Evolutionary conservation across 1,140 invertebrate species (phyloP).

Genomic region (Samia ricini): DNA sequence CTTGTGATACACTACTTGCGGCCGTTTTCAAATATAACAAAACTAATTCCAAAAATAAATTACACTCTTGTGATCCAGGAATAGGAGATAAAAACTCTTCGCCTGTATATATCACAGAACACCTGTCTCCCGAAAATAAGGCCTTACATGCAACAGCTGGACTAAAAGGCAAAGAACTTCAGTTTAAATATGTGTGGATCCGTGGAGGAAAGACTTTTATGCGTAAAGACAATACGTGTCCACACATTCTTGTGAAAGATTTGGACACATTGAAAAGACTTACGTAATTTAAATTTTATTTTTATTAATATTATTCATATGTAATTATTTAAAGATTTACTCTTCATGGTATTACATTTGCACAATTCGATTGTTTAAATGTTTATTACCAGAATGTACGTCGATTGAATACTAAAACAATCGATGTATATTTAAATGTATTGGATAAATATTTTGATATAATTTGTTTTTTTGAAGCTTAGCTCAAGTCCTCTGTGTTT

Average conservation of each 20-base stretch:
- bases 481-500: too few species aligned
- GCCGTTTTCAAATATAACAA: not conserved
- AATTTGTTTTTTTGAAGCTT: too few species aligned
- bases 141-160: not conserved
- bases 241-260: not conserved
- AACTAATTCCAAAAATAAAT: not conserved
- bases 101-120: too few species aligned
- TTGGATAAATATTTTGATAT: too few species aligned
- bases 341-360: too few species aligned
- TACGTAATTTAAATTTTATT: not conserved
- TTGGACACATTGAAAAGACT: not conserved
- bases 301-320: too few species aligned
- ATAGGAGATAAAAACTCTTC: not conserved
- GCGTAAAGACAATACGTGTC: not conserved
- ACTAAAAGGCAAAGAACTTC: not conserved
- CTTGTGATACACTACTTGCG: not conserved
- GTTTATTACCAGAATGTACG: too few species aligned
- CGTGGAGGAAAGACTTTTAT: not conserved
- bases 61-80: not conserved
- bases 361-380: too few species aligned
- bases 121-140: not conserved
- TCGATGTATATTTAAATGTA: too few species aligned
- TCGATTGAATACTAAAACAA: too few species aligned
- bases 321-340: too few species aligned
- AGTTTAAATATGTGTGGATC: not conserved